Conservation (phyloP, 2,797 vertebrate species). For the Ispidina lecontei region DNA sequence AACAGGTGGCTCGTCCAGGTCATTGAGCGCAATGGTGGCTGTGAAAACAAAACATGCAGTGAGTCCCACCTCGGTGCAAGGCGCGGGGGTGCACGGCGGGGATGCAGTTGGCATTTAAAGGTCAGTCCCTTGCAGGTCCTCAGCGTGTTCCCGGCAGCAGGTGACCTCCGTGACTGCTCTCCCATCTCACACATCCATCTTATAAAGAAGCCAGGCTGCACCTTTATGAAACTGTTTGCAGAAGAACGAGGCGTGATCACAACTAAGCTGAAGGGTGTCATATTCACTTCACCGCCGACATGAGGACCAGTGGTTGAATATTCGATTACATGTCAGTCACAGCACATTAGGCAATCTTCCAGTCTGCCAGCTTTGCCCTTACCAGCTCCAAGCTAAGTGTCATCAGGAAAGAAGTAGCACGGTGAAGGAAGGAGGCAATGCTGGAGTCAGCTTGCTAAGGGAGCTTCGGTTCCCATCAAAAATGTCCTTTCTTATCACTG, state of each 20-base stretch:
- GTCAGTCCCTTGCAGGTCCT: slow-evolving; percentile 52
- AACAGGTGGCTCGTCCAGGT: slow-evolving; percentile 56
- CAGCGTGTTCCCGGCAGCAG: slow-evolving; percentile 14
- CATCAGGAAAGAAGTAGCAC: slow-evolving; percentile 37
- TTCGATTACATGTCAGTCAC: slow-evolving; percentile 73
- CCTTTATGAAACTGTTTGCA: slow-evolving; percentile 68
- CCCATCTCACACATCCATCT: slow-evolving; percentile 64
- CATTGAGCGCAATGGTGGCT: not conserved
- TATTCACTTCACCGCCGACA: slow-evolving; percentile 45
- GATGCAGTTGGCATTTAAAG: slow-evolving; percentile 59
- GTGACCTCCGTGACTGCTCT: slow-evolving; percentile 66
- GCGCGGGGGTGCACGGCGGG: rapidly evolving
- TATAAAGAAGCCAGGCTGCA: slow-evolving; percentile 59
- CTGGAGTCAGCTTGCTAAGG: not conserved
- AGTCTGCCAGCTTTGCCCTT: slow-evolving; percentile 63
- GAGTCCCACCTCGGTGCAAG: not conserved
- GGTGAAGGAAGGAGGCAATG: not conserved
- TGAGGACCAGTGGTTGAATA: slow-evolving; percentile 69
- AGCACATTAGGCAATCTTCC: slow-evolving; percentile 75
- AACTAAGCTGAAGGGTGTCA: slow-evolving; percentile 67
- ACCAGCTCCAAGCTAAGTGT: slow-evolving; percentile 55
- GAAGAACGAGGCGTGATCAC: slow-evolving; percentile 63
- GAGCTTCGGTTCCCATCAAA: not conserved
- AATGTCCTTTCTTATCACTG: not conserved
- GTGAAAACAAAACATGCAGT: not conserved